These are phyloP conservation scores for Apus apus DNA, from an alignment of 2,113 vertebrate species.

Conservation along the genomic window DNA sequence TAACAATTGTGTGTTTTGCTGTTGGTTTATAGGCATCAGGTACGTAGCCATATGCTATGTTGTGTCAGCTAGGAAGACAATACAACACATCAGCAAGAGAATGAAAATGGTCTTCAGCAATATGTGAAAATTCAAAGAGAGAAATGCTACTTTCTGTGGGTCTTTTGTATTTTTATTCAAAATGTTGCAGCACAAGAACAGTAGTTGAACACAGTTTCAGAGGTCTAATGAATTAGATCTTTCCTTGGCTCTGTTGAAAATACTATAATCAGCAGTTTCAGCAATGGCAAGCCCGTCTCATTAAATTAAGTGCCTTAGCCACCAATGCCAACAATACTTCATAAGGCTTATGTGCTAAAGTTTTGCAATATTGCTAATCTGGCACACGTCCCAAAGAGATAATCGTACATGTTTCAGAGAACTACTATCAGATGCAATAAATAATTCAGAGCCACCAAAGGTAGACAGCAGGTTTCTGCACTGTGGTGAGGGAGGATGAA, in stretches of 20 bases:
- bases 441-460: conserved; percentile 17
- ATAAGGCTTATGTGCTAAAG: conserved; percentile 54
- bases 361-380: conserved; percentile 70
- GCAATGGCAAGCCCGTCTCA: conserved; percentile 70
- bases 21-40: background rate
- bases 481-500: background rate
- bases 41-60: background rate
- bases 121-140: conserved; percentile 14
- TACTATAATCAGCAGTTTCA: conserved; percentile 76
- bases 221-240: conserved; percentile 77
- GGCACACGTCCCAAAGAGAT: conserved; percentile 61
- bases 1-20: background rate
- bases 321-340: conserved; percentile 68
- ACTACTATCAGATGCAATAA: conserved; percentile 34
- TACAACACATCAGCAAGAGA: background rate
- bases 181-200: conserved; percentile 42
- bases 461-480: background rate
- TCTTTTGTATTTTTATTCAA: conserved; percentile 67
- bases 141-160: conserved; percentile 55
- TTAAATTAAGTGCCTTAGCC: conserved; percentile 78
- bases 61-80: conserved; percentile 16
- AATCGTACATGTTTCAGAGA: conserved; percentile 37
- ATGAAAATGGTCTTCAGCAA: background rate
- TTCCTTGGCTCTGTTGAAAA: conserved; percentile 68
- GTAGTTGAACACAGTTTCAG: conserved; percentile 52